These are phyloP conservation scores for Spilarctia lutea DNA, from an alignment of 2,888 invertebrate species.

Conservation along the genomic window DNA sequence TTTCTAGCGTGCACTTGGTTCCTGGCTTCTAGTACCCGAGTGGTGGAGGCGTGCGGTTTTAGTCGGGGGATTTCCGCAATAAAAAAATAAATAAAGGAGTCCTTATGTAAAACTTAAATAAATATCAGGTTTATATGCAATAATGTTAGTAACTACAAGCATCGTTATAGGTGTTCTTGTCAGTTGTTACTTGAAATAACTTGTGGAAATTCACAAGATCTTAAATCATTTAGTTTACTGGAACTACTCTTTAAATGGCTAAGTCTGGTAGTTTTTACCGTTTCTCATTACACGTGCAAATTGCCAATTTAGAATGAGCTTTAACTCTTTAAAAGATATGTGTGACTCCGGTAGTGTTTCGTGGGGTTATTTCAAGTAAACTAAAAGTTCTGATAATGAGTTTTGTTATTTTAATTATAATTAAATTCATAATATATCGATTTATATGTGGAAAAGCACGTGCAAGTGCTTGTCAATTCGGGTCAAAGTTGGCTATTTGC, in stretches of 20 bases:
- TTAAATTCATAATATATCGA: no score
- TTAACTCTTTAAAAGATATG: slow-evolving; percentile 3
- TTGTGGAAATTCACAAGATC: not conserved
- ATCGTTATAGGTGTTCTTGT: not conserved
- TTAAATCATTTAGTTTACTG: not conserved
- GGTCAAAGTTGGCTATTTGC: not conserved
- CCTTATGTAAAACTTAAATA: not conserved
- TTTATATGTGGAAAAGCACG: no score
- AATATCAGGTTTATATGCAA: not conserved
- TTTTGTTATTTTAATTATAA: not conserved
- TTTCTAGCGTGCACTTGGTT: no score
- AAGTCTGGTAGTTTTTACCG: slow-evolving; percentile 11
- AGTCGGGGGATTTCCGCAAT: no score
- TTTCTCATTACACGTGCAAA: slow-evolving; percentile 14
- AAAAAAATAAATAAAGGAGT: no score
- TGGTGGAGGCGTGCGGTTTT: no score
- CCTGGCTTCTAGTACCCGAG: no score
- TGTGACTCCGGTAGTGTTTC: not conserved
- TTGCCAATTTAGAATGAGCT: slow-evolving; percentile 11
- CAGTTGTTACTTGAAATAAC: not conserved
- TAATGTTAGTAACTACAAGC: not conserved
- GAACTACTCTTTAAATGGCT: slow-evolving; percentile 4
- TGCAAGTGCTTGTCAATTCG: no score
- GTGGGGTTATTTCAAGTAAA: not conserved
- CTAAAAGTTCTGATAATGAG: not conserved